Conservation (phyloP, 2,797 vertebrate genomes). For the Sebastes dallii region DNA sequence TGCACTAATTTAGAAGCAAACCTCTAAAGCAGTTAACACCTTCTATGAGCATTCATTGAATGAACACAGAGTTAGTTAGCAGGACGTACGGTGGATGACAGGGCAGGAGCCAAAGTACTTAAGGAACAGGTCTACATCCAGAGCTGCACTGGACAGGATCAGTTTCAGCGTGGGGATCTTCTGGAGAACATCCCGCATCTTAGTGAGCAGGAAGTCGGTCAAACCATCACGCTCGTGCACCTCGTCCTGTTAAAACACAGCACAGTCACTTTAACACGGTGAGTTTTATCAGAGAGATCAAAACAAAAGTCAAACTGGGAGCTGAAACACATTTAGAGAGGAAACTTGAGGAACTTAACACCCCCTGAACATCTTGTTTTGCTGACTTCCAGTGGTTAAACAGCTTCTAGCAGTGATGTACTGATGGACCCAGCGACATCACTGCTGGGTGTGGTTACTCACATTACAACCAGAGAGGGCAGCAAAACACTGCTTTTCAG, state of each 20-base stretch:
- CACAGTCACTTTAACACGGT: background rate
- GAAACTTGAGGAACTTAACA: background rate
- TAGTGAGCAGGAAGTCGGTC: conserved; percentile 94
- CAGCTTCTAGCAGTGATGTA: background rate
- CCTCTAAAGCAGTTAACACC: background rate
- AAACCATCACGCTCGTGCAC: conserved; percentile 95
- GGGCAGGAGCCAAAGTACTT: conserved; percentile 93
- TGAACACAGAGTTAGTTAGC: background rate
- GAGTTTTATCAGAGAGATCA: background rate
- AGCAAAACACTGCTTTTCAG: background rate
- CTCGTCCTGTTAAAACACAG: conserved; percentile 86
- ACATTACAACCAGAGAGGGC: too few relatives aligned
- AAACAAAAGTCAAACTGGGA: background rate
- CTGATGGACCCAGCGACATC: background rate
- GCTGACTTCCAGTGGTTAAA: background rate
- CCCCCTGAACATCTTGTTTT: background rate
- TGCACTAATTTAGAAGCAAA: background rate
- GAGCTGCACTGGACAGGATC: conserved; percentile 92
- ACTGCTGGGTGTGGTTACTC: too few relatives aligned
- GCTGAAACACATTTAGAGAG: background rate
- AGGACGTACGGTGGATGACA: conserved; percentile 89
- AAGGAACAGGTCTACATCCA: conserved; percentile 90
- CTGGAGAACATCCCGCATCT: conserved; percentile 89
- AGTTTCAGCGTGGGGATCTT: conserved; percentile 88
- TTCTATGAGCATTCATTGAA: background rate